phyloP scores from a whole-genome alignment of 2,797 vertebrate genomes.

The Epinephelus awoara region DNA sequence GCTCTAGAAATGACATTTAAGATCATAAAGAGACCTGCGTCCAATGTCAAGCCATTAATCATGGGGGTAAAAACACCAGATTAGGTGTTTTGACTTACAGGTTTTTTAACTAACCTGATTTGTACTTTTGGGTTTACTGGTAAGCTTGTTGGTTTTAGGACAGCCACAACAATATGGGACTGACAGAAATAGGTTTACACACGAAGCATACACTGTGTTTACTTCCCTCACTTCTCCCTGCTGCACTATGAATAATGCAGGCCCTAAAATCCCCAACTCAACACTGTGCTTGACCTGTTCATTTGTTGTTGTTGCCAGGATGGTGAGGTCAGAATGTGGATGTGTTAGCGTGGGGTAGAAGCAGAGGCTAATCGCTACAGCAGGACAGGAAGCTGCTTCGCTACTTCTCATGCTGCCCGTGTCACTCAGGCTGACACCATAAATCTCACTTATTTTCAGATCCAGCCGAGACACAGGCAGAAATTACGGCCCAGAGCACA shows the following conservation, averaged over 20 bases:
- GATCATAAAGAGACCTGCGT: slow-evolving; percentile 35
- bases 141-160: slow-evolving; percentile 20
- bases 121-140: slow-evolving; percentile 14
- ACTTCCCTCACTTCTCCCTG: slow-evolving; percentile 28
- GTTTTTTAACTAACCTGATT: slow-evolving; percentile 16
- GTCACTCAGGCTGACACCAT: slow-evolving; percentile 87
- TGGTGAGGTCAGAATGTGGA: slow-evolving; percentile 63
- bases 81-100: slow-evolving; percentile 8
- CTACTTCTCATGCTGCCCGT: slow-evolving; percentile 83
- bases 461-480: slow-evolving; percentile 79
- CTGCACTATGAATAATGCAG: slow-evolving; percentile 60
- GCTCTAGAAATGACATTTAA: slow-evolving; percentile 53
- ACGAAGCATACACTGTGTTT: slow-evolving; percentile 35
- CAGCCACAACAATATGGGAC: slow-evolving; percentile 3
- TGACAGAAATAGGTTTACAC: slow-evolving; percentile 25
- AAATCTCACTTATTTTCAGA: slow-evolving; percentile 89
- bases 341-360: slow-evolving; percentile 47
- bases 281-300: slow-evolving; percentile 66
- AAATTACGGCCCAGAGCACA: slow-evolving; percentile 83
- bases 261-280: slow-evolving; percentile 42
- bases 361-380: slow-evolving; percentile 64
- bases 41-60: slow-evolving; percentile 52
- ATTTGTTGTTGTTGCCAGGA: slow-evolving; percentile 53
- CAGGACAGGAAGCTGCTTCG: slow-evolving; percentile 51
- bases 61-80: slow-evolving; percentile 14